Base-by-base conservation (phyloP, 2,797 vertebrate species). In the Ctenopoma kingsleyae region DNA sequence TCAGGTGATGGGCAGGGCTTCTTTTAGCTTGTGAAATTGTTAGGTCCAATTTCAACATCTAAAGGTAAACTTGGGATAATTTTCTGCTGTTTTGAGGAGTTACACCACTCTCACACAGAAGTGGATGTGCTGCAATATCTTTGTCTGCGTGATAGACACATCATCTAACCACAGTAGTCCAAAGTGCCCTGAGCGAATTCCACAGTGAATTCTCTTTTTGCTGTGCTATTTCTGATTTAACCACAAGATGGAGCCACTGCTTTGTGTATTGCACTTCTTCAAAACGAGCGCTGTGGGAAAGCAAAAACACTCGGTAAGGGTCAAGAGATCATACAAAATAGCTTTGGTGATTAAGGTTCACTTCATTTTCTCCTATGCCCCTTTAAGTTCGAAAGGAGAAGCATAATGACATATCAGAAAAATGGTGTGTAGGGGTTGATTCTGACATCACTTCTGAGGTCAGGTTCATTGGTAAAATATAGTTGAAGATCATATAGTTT, bases 221-320 rank as follows among this genome's bases (percentile, higher is more conserved):
- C 15, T 0, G 7, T 60, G 57, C 22, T 75, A 6, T 83, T 80
- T 69, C 35, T 16, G 5, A 7, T 67, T 27, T 55, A 13, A 51
- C 91, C 94, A 94, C 87, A 71, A 90, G 93, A 87, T 91, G 81
- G 93, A 67, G 91, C 76, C 83, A 86, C 87, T 68, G 81, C 46
- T 89, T 81, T 68, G 65, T 80, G 17, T 63, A 46, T 69, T 38
- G 43, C 12, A 8, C 1, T 3, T 0, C 12, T 20, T 27, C n/a
- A 66, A 50, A 23, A 38, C 20, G 65, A 89, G 70, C 67, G 38
- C 46, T 66, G 66, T 75, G 77, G 68, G 71, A 78, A 77, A 74
- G n/a, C 36, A 40, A 41, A 74, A 20, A 46, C 56, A 52, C 43
- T 43, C 57, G 32, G 38, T 23, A 11, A 44, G 67, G 60, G 82